Percentiles rank a stretch among this genome's conserved stretches.
Conservation (phyloP, 2,113 vertebrate species). For the Miniopterus natalensis region DNA sequence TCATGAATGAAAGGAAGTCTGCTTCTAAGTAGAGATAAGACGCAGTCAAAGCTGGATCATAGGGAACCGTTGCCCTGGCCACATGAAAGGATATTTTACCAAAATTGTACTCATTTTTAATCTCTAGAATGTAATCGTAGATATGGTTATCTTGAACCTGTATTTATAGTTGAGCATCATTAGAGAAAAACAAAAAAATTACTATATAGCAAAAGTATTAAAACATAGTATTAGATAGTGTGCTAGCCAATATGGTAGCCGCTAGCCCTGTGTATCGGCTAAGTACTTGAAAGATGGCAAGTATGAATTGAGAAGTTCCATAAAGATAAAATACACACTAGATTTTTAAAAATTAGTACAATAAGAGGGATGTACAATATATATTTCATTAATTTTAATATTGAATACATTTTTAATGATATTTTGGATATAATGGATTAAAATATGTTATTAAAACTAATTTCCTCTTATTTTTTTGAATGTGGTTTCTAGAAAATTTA, state of each 20-base stretch:
- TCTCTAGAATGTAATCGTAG: background rate
- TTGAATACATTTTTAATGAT: background rate
- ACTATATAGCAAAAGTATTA: background rate
- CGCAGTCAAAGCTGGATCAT: background rate
- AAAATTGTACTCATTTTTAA: background rate
- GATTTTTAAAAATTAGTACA: background rate
- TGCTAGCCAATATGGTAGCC: background rate
- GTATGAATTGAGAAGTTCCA: background rate
- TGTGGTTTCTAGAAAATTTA: background rate
- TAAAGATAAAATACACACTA: background rate
- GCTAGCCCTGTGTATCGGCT: rapidly evolving
- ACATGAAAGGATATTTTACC: background rate
- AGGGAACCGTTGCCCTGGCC: background rate
- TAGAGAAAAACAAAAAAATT: background rate
- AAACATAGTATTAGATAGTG: background rate
- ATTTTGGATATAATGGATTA: background rate
- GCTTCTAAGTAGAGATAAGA: background rate
- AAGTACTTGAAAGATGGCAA: background rate
- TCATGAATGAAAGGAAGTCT: background rate
- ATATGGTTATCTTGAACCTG: background rate
- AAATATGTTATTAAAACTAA: background rate
- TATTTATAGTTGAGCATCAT: background rate
- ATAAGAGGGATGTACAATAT: background rate
- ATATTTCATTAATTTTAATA: background rate
- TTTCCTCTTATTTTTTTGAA: background rate